Base-by-base conservation (phyloP, 2,797 vertebrate genomes). In the Caiman crocodilus region DNA sequence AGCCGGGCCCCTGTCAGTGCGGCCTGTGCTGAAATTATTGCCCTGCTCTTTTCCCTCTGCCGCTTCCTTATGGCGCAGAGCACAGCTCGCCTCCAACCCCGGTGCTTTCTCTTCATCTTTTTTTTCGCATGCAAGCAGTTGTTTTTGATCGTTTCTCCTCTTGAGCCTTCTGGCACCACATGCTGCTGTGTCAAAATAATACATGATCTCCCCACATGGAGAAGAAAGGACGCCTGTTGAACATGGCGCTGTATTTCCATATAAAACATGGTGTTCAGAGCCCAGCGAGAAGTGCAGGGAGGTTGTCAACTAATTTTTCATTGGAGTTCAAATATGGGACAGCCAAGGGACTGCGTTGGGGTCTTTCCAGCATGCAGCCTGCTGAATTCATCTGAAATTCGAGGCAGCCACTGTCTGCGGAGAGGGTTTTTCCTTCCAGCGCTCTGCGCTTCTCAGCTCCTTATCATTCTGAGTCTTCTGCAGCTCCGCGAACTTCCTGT, bases 391-490 rank as follows among this genome's bases (percentile, higher is more conserved):
- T 50, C 64, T 69, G 89, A 86, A 76, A 76, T 1, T 2, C 20
- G 55, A 42, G 42, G 67, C 71, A 26, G n/a, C 35, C 80, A 81
- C 87, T n/a, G 4, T 50, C 78, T 32, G 56, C 2, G 32, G 77
- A 3, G 42, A 71, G 83, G 13, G 21, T 10, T 89, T 87, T 8
- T 79, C 59, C 81, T n/a, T 32, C 18, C 67, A 60, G 76, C 21
- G 15, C 69, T 65, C 42, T 10, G 84, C 50, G 58, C 60, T 30
- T 88, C 55, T 76, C 83, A 73, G 71, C 4, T 84, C 77, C 77
- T 91, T 26, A 12, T n/a, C 89, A 25, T 85, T 65, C 84, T 10
- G 32, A 79, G 91, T 93, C 77, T 82, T 86, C 92, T 87, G 55
- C 59, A 14, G 14, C 2, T 30, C 67, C 4, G 84, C 28, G 35